Base-by-base conservation (phyloP, 2,797 vertebrate species). In the Peromyscus attwateri region DNA sequence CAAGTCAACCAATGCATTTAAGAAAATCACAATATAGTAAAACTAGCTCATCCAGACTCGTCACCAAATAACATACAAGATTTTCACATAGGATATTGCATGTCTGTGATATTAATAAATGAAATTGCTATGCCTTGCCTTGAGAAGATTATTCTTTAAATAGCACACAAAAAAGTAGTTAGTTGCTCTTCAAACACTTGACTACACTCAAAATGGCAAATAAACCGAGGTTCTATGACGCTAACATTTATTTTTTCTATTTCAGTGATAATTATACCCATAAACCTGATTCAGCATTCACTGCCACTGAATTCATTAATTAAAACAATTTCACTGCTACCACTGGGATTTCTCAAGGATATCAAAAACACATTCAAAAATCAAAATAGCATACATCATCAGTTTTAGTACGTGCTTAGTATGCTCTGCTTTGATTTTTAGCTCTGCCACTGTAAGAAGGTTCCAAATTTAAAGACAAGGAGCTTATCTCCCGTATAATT, bases 311-410 rank as follows among this genome's bases (percentile, higher is more conserved):
- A 98, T 98, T 98, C 87, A 98, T 98, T 98, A 98, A 98, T 98
- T 98, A 98, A 98, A 98, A 98, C 97, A 98, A 98, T 98, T 95
- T 98, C 98, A 96, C 91, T 98, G 96, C 97, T 97, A 97, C 96
- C 66, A 92, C 91, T 95, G 89, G 98, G 97, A 97, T 98, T 98
- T 98, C 98, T 98, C 98, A 98, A 98, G 98, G 98, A 97, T 98
- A 98, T 98, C 96, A 98, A 98, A 98, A 98, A 97, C 87, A 96
- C 96, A 98, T 97, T 98, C 93, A 95, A 97, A 96, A 98, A 98
- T 98, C 93, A 97, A 98, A 99, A 97, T 49, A 96, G 96, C 96
- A 97, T 8, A 97, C 90, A 97, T 98, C 97, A 98, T 98, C 97
- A 98, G 49, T 97, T 98, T 97, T 94, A 40, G 97, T 95, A 95